Percentiles rank a stretch among this genome's conserved stretches.
Evolutionary conservation across 2,113 vertebrate species (phyloP).

Genomic region (Pollimyrus isidori): DNA sequence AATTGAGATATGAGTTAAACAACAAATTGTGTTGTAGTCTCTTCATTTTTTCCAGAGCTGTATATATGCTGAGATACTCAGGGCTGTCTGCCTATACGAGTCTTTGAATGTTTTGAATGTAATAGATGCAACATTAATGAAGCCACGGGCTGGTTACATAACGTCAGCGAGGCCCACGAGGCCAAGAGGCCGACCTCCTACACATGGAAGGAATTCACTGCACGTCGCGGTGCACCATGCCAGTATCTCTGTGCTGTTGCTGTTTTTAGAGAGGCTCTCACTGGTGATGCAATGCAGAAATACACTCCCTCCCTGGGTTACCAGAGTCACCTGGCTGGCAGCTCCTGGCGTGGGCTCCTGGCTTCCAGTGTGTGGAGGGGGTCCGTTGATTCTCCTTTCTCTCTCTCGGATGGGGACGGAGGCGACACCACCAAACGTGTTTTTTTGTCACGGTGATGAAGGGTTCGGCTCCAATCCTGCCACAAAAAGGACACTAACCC

Average conservation of each 20-base stretch:
- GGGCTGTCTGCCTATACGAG: neutral
- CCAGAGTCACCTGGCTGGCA: neutral
- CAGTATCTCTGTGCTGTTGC: neutral
- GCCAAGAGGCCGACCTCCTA: constrained; percentile 2
- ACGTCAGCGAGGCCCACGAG: constrained; percentile 23
- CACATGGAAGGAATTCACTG: neutral
- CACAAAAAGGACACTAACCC: neutral
- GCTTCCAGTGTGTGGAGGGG: constrained; percentile 7
- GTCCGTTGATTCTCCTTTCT: neutral
- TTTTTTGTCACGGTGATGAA: neutral
- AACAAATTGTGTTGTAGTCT: neutral
- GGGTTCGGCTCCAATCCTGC: neutral
- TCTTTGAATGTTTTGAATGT: neutral
- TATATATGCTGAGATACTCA: neutral
- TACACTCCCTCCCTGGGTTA: neutral
- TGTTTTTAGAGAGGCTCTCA: constrained; percentile 20
- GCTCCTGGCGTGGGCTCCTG: neutral
- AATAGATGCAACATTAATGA: constrained; percentile 32
- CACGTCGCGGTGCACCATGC: neutral
- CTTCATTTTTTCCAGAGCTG: neutral
- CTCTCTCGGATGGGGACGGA: neutral
- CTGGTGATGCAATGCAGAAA: constrained; percentile 18
- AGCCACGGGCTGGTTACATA: constrained; percentile 39
- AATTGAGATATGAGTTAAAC: neutral
- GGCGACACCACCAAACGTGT: neutral